Base-by-base conservation (phyloP, 2,113 vertebrate genomes). In the Chaetops frenatus region DNA sequence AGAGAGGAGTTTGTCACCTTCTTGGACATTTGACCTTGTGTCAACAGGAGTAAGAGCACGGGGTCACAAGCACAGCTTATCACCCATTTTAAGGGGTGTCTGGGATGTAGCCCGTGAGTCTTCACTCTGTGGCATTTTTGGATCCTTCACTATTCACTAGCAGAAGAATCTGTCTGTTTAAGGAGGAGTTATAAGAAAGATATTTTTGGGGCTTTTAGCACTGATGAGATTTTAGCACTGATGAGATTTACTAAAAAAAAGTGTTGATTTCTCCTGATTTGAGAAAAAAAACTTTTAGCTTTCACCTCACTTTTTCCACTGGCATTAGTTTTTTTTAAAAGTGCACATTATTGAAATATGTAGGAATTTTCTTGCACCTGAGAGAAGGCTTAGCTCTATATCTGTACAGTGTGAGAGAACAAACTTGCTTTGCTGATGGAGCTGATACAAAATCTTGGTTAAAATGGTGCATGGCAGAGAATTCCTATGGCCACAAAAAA, bases 311-410 rank as follows among this genome's bases (percentile, higher is more conserved):
- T 90, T 70, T 54, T 79, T 15, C 50, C 44, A 33, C 4, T 22
- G n/a, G 10, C 5, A 12, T 40, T 69, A 8, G 1, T 3, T 57
- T 21, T 64, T 28, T 48, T 29, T 42, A 9, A 15, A 62, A 20
- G 25, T 35, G 10, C 18, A 21, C 7, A 6, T 60, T 60, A 36
- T n/a, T 36, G 64, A 78, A 91, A 60, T n/a, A 28, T 0, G 0
- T 57, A 53, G n/a, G 22, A 12, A 48, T 61, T 81, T 60, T n/a
- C 11, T 4, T 89, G 23, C 29, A 81, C 8, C 33, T 84, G 42
- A 38, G 42, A 50, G 60, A 60, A 9, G 22, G 14, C 29, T 91
- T 56, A 73, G 23, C 51, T 91, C 38, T 81, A 16, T 47, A 62
- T 24, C 23, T 70, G 4, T 31, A 31, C 11, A 18, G 7, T 28